Evolutionary conservation across 2,113 vertebrate genomes (phyloP).

Genomic region (Elanus axillaris): DNA sequence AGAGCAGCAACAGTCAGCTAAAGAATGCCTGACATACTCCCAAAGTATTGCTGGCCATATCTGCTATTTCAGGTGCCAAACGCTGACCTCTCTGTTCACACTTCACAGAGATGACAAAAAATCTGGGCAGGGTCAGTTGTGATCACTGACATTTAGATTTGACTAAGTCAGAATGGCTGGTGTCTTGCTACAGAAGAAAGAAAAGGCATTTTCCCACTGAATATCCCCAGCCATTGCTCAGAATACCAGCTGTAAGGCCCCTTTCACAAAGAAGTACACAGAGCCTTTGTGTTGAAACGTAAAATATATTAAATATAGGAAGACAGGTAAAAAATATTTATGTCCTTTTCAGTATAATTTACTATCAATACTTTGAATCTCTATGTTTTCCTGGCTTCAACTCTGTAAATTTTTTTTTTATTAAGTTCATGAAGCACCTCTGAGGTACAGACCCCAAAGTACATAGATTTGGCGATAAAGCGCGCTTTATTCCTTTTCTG

Average conservation of each 20-base stretch:
- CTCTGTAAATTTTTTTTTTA: neutral
- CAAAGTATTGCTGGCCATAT: neutral
- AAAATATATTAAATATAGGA: constrained; percentile 51
- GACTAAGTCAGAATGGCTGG: neutral
- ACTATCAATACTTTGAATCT: neutral
- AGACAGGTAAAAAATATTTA: constrained; percentile 44
- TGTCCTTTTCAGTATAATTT: constrained; percentile 51
- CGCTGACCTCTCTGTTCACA: neutral
- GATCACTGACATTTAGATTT: constrained; percentile 41
- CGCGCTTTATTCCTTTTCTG: constrained; percentile 48
- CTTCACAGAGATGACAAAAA: constrained; percentile 9
- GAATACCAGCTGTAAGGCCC: neutral
- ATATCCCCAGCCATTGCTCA: neutral
- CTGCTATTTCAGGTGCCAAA: neutral
- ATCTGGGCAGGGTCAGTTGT: neutral
- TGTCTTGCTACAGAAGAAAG: neutral
- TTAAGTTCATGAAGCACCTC: constrained; percentile 32
- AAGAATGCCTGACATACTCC: neutral
- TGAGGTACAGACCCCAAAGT: constrained; percentile 20
- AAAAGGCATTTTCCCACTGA: neutral
- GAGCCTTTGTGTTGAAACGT: constrained; percentile 8
- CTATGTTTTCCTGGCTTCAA: constrained; percentile 41
- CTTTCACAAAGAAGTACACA: neutral
- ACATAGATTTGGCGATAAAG: constrained; percentile 38
- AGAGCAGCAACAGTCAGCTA: neutral